Percentiles rank a stretch among this genome's conserved stretches.
These are phyloP conservation scores for Camponotus fellah DNA, from an alignment of 2,888 invertebrate species.

Conservation along the genomic window DNA sequence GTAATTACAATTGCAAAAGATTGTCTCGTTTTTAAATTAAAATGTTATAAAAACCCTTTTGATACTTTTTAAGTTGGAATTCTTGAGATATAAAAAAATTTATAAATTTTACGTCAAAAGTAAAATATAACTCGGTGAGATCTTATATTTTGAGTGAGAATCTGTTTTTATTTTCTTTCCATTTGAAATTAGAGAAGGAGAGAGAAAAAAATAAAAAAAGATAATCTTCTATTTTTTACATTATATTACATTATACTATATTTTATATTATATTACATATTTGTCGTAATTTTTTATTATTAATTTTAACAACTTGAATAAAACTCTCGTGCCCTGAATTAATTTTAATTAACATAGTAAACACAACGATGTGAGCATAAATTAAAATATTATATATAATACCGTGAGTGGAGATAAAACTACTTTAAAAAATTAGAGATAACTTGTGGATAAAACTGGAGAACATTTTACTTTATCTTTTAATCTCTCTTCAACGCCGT, in stretches of 20 bases:
- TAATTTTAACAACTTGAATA: not conserved
- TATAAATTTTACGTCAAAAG: not conserved
- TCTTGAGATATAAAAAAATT: not conserved
- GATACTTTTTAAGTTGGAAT: not conserved
- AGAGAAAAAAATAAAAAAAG: not conserved
- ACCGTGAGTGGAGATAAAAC: slow-evolving; percentile 2
- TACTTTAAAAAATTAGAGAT: not conserved
- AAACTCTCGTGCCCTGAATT: not conserved
- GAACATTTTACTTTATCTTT: slow-evolving; percentile 24
- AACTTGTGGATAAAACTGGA: not conserved
- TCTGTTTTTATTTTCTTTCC: not conserved
- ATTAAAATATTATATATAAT: not conserved
- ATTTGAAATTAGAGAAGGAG: not conserved
- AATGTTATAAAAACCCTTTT: not conserved
- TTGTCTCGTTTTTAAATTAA: not conserved
- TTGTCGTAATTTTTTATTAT: not conserved
- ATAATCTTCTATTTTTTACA: too few species aligned
- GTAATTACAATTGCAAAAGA: not conserved
- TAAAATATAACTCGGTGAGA: not conserved
- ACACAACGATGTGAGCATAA: not conserved
- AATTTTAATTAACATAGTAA: slow-evolving; percentile 16
- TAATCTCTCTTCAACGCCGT: slow-evolving; percentile 7
- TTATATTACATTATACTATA: too few species aligned
- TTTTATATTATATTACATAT: not conserved
- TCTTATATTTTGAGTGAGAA: not conserved